phyloP scores from a whole-genome alignment of 1,140 invertebrate species.

The Leptopilina boulardi region DNA sequence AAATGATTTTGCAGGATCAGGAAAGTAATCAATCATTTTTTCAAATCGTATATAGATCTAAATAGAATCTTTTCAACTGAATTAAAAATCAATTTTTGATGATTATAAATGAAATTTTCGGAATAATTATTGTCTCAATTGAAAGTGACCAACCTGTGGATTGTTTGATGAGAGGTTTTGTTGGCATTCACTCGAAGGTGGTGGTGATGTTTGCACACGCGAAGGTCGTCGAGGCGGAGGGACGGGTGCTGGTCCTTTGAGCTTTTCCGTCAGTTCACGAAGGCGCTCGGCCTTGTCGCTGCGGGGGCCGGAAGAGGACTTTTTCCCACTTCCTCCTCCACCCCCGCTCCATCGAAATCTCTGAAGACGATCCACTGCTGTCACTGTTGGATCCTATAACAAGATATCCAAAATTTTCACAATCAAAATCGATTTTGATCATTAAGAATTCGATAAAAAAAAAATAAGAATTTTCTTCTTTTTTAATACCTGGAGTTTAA shows the following conservation, averaged over 20 bases:
- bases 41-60: no score
- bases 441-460: no score
- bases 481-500: slow-evolving; percentile 70
- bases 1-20: no score
- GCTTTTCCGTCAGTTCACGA: slow-evolving; percentile 85
- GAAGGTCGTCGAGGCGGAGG: slow-evolving; percentile 71
- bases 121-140: no score
- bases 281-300: slow-evolving; percentile 83
- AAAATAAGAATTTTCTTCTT: no score
- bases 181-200: slow-evolving; percentile 48
- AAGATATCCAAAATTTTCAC: not conserved
- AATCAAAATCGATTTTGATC: no score
- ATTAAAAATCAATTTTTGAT: no score
- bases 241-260: slow-evolving; percentile 77
- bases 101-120: no score
- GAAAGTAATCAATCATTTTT: no score
- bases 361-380: slow-evolving; percentile 85
- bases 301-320: slow-evolving; percentile 74
- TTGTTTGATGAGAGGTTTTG: slow-evolving; percentile 46
- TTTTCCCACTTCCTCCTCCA: slow-evolving; percentile 70
- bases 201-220: slow-evolving; percentile 50
- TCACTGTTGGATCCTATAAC: slow-evolving; percentile 68
- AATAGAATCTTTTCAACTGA: no score
- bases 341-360: slow-evolving; percentile 85
- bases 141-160: slow-evolving; percentile 51